A percentile compares a stretch with the other conserved stretches of the same genome.
Conservation (phyloP, 2,888 invertebrate species). For the Caenorhabditis panamensis region DNA sequence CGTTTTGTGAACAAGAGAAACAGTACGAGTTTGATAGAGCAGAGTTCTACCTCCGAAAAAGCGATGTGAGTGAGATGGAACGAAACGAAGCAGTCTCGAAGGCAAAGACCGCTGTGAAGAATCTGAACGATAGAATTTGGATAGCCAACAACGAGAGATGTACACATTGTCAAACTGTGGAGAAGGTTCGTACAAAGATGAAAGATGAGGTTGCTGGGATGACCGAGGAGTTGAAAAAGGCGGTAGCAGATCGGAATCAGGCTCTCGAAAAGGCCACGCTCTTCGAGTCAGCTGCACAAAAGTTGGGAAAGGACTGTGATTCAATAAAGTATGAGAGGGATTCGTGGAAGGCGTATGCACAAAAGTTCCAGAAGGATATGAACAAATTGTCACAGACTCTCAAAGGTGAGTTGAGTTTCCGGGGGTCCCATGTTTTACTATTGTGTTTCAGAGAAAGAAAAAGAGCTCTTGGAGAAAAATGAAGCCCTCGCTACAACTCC, state of each 20-base stretch:
- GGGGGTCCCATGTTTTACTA: background rate
- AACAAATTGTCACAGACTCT: conserved; percentile 19
- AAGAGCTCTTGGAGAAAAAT: conserved; percentile 22
- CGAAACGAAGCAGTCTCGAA: conserved; percentile 11
- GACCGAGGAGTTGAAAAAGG: conserved; percentile 25
- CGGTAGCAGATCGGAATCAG: conserved; percentile 20
- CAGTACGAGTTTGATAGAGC: conserved; percentile 43
- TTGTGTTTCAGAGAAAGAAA: conserved; percentile 26
- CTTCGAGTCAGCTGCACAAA: conserved; percentile 27
- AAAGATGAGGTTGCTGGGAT: conserved; percentile 43
- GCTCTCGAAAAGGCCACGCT: conserved; percentile 12
- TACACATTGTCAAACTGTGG: conserved; percentile 45
- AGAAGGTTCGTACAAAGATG: conserved; percentile 35
- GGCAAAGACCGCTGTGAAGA: conserved; percentile 33
- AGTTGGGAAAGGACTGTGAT: conserved; percentile 39
- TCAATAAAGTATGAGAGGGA: conserved; percentile 43
- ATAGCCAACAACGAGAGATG: conserved; percentile 55
- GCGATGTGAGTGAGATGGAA: conserved; percentile 22
- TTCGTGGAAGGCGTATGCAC: conserved; percentile 38
- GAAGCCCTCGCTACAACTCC: background rate
- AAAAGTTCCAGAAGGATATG: conserved; percentile 27
- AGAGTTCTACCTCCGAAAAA: conserved; percentile 19
- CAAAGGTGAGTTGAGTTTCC: conserved; percentile 12
- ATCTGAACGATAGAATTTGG: conserved; percentile 52
- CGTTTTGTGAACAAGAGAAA: conserved; percentile 13